phyloP scores from a whole-genome alignment of 2,113 vertebrate species.

The Eira barbara region DNA sequence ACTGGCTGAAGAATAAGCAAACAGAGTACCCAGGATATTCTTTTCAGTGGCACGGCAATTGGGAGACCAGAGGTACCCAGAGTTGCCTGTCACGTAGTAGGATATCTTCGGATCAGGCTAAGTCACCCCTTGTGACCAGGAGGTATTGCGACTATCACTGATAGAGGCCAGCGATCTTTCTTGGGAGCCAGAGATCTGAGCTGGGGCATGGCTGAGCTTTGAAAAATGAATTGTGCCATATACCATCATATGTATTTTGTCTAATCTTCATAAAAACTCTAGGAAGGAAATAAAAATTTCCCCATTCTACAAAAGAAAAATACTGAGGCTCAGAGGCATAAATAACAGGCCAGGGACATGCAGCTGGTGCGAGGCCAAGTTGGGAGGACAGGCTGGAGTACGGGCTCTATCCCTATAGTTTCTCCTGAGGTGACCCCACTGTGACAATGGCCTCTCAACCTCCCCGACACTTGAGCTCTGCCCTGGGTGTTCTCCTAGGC shows the following conservation, averaged over 20 bases:
- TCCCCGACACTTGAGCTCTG: not conserved
- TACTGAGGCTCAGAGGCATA: not conserved
- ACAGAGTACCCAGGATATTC: not conserved
- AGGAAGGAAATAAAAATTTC: not conserved
- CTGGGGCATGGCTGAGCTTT: not conserved
- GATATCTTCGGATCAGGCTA: not conserved
- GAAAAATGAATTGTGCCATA: not conserved
- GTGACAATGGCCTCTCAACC: not conserved
- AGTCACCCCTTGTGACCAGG: not conserved
- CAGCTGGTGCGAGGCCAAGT: not conserved
- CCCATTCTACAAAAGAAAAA: not conserved
- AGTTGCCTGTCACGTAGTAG: not conserved
- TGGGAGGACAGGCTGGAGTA: not conserved
- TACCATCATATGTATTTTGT: not conserved
- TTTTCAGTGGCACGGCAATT: not conserved
- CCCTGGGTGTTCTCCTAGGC: not conserved
- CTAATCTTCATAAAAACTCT: not conserved
- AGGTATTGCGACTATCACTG: not conserved
- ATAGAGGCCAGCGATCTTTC: not conserved
- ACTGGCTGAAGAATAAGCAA: not conserved
- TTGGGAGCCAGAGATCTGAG: not conserved
- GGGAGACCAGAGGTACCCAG: not conserved
- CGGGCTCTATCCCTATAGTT: not conserved
- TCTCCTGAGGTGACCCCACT: not conserved
- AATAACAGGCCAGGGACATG: not conserved